Percentiles rank a stretch among this genome's conserved stretches.
phyloP scores from a whole-genome alignment of 2,113 vertebrate species.

The Lepidothrix coronata region DNA sequence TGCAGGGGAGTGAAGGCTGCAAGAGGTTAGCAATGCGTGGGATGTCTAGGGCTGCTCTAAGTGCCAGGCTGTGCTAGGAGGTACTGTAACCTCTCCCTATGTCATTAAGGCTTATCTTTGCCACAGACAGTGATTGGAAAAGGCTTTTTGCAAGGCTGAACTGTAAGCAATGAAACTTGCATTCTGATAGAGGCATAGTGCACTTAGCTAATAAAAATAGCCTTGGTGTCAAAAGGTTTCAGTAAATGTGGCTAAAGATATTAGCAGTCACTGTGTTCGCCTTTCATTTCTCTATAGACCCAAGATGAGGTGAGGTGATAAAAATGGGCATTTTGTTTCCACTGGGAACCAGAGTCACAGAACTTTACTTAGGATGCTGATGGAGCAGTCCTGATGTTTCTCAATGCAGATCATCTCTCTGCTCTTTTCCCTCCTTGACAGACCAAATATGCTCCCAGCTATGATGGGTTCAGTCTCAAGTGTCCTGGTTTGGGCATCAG shows the following conservation, averaged over 20 bases:
- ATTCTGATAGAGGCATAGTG: constrained; percentile 64
- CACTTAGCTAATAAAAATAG: constrained; percentile 79
- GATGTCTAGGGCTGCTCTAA: neutral
- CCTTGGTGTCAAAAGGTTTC: constrained; percentile 77
- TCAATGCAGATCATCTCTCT: neutral
- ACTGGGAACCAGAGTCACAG: neutral
- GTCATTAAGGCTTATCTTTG: constrained; percentile 71
- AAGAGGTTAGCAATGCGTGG: neutral
- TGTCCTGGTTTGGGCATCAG: neutral
- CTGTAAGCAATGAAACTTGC: constrained; percentile 74
- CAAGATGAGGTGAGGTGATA: constrained; percentile 48
- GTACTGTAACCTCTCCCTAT: constrained; percentile 26
- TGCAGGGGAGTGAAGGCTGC: neutral
- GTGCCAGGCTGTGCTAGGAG: constrained; percentile 56
- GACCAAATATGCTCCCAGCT: neutral
- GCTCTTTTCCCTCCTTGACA: neutral
- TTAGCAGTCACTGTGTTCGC: constrained; percentile 46
- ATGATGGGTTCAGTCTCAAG: neutral
- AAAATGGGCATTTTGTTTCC: constrained; percentile 56
- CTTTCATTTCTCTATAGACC: constrained; percentile 31
- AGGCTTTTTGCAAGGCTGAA: constrained; percentile 74
- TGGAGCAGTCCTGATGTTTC: neutral
- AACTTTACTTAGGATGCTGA: neutral
- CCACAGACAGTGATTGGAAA: constrained; percentile 71
- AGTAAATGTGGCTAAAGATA: constrained; percentile 68